Percentiles rank a stretch among this genome's conserved stretches.
Evolutionary conservation across 2,888 invertebrate genomes (phyloP).

Genomic region (Pyrochroa serraticornis): DNA sequence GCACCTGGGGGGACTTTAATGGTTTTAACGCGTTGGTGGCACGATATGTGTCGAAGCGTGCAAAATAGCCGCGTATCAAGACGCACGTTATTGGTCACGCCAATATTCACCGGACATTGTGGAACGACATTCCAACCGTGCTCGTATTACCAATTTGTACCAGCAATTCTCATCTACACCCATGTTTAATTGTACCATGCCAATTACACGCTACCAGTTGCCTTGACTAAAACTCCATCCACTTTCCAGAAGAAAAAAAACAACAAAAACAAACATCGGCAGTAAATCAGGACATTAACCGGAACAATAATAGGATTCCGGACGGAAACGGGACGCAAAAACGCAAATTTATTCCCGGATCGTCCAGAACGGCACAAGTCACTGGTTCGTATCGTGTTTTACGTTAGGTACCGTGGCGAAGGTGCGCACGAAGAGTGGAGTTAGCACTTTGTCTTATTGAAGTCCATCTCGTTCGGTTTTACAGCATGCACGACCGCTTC

Average conservation of each 20-base stretch:
- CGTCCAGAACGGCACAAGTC: slow-evolving; percentile 28
- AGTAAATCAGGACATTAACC: slow-evolving; percentile 31
- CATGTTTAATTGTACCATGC: slow-evolving; percentile 14
- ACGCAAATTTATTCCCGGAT: slow-evolving; percentile 48
- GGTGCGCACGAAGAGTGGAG: slow-evolving; percentile 32
- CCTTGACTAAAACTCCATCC: slow-evolving; percentile 9
- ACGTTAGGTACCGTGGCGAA: slow-evolving; percentile 3
- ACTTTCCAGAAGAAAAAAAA: slow-evolving; percentile 4
- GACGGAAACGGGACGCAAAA: slow-evolving; percentile 47
- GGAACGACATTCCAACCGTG: slow-evolving; percentile 32
- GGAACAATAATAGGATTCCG: slow-evolving; percentile 33
- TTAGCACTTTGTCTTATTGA: slow-evolving; percentile 56
- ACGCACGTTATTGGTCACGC: slow-evolving; percentile 37
- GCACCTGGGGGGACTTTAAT: too few relatives aligned
- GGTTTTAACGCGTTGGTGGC: too few relatives aligned
- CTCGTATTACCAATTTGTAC: slow-evolving; percentile 36
- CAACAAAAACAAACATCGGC: slow-evolving; percentile 25
- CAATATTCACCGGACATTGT: slow-evolving; percentile 37
- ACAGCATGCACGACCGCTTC: slow-evolving; percentile 47
- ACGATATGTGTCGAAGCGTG: slow-evolving; percentile 10
- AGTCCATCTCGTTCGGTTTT: slow-evolving; percentile 50
- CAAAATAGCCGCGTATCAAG: slow-evolving; percentile 22
- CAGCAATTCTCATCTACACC: slow-evolving; percentile 19
- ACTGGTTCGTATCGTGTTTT: not conserved
- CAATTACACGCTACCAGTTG: slow-evolving; percentile 11